phyloP scores from a whole-genome alignment of 1,140 invertebrate genomes.

The Calliopsis andreniformis region DNA sequence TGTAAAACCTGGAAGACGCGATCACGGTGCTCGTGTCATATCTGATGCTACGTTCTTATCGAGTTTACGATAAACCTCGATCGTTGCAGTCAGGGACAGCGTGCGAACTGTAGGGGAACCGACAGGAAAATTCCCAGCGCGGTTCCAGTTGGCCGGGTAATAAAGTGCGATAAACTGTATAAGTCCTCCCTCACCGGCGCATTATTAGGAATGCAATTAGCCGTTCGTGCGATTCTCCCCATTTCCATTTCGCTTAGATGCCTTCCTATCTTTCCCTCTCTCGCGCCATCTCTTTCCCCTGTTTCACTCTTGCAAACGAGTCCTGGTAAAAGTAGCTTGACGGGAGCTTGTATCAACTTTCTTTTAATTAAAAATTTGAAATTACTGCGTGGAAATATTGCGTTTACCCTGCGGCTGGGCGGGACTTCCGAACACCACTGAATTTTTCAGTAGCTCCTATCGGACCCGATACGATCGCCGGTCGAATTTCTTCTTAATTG shows the following conservation, averaged over 20 bases:
- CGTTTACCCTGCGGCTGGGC: not conserved
- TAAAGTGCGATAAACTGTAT: conserved; percentile 47
- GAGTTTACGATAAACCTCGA: conserved; percentile 25
- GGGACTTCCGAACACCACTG: not conserved
- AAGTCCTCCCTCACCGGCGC: conserved; percentile 8
- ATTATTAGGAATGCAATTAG: conserved; percentile 60
- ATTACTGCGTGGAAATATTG: too few species aligned
- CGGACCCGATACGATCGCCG: too few species aligned
- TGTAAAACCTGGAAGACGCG: conserved; percentile 2
- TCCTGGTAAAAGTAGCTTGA: not conserved
- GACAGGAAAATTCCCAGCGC: conserved; percentile 34
- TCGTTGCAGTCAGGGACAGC: conserved; percentile 16
- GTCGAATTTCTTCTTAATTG: too few species aligned
- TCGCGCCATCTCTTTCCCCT: not conserved
- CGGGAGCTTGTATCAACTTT: conserved; percentile 3
- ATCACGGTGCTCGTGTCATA: conserved; percentile 20
- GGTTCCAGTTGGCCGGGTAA: conserved; percentile 24
- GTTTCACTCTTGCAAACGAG: not conserved
- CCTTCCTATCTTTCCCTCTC: too few species aligned
- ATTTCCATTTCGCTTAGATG: conserved; percentile 1
- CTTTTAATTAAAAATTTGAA: conserved; percentile 5
- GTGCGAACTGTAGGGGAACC: conserved; percentile 9
- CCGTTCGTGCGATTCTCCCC: conserved; percentile 15
- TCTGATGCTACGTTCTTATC: conserved; percentile 33
- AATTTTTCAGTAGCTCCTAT: not conserved